Evolutionary conservation across 2,113 vertebrate genomes (phyloP).

Genomic region (Xiphorhynchus elegans): DNA sequence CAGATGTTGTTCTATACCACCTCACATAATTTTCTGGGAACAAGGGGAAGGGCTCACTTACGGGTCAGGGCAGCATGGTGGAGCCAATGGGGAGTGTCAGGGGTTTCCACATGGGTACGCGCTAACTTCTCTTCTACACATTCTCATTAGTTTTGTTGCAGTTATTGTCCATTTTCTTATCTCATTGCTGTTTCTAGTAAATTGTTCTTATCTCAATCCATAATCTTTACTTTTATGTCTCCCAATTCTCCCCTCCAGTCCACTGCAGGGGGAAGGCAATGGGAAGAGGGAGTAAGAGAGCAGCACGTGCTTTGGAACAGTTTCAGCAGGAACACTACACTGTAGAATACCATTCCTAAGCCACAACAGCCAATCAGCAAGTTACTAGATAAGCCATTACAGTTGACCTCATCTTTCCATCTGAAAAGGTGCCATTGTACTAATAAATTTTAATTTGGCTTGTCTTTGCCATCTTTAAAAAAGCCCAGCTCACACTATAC

Average conservation of each 20-base stretch:
- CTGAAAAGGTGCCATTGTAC: not conserved
- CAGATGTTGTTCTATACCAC: rapidly evolving
- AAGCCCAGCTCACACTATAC: not conserved
- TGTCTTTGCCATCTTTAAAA: not conserved
- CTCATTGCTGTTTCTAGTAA: not conserved
- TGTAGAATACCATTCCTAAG: not conserved
- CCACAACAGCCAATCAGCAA: not conserved
- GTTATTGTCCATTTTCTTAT: not conserved
- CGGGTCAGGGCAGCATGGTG: rapidly evolving
- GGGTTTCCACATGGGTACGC: too few species aligned
- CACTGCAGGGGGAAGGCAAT: rapidly evolving
- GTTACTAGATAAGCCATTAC: not conserved
- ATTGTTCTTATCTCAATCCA: not conserved
- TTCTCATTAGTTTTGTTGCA: not conserved
- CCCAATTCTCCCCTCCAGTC: not conserved
- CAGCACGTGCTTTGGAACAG: not conserved
- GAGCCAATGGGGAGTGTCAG: rapidly evolving
- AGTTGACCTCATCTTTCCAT: not conserved
- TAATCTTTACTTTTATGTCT: not conserved
- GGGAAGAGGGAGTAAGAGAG: not conserved
- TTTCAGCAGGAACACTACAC: not conserved
- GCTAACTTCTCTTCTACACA: not conserved
- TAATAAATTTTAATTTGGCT: not conserved
- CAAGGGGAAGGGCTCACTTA: not conserved
- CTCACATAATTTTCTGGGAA: not conserved